Percentiles rank a stretch among this genome's conserved stretches.
Conservation (phyloP, 2,888 invertebrate species). For the Caenorhabditis wallacei region DNA sequence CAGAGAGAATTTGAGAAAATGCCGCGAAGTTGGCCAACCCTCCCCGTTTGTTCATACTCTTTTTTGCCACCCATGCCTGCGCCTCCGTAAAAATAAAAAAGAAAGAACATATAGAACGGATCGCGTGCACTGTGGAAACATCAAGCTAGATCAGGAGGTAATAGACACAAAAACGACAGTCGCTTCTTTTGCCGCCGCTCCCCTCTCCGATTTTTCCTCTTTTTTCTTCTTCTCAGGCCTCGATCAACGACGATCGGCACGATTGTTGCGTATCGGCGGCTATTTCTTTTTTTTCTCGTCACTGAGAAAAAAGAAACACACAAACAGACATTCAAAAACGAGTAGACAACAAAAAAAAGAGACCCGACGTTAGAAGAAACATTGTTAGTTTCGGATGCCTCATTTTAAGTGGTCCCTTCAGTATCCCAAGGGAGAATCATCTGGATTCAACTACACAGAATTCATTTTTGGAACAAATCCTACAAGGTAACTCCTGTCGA, state of each 20-base stretch:
- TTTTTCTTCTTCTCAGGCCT: conserved; percentile 33
- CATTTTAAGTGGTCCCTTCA: conserved; percentile 29
- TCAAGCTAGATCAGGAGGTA: conserved; percentile 50
- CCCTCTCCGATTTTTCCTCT: conserved; percentile 48
- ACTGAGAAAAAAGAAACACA: conserved; percentile 34
- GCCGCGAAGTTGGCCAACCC: conserved; percentile 21
- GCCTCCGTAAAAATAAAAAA: conserved; percentile 56
- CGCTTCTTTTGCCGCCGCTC: conserved; percentile 63
- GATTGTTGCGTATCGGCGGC: conserved; percentile 56
- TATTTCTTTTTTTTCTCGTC: conserved; percentile 26
- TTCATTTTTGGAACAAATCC: neutral
- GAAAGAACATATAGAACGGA: conserved; percentile 65
- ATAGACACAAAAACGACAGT: conserved; percentile 55
- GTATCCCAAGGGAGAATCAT: conserved; percentile 14
- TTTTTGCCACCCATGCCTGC: conserved; percentile 43
- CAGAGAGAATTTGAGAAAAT: conserved; percentile 56
- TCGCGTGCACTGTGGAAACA: conserved; percentile 46
- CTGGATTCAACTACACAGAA: conserved; percentile 28
- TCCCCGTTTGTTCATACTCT: conserved; percentile 34
- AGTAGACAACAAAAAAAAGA: conserved; percentile 12
- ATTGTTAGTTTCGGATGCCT: conserved; percentile 28
- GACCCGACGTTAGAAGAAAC: conserved; percentile 23
- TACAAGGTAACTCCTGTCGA: neutral
- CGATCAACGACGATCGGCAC: conserved; percentile 62
- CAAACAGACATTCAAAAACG: conserved; percentile 32